These are phyloP conservation scores for Gila orcuttii DNA, from an alignment of 2,113 vertebrate species.

Conservation along the genomic window DNA sequence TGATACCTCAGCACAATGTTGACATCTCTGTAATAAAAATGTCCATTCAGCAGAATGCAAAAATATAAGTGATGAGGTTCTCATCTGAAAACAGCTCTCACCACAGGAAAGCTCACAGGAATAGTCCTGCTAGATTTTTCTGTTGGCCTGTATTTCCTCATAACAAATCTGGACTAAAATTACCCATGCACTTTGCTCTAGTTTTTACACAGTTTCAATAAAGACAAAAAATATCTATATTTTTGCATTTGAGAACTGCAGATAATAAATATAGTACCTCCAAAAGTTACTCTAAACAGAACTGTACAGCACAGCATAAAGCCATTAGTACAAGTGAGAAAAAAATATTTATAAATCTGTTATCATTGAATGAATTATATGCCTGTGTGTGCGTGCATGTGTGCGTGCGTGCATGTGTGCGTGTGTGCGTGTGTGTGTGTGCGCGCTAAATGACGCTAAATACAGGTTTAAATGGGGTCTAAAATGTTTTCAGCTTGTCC, in stretches of 20 bases:
- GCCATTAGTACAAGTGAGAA: neutral
- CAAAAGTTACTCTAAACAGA: neutral
- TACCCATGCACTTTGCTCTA: neutral
- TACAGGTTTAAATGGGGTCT: no score
- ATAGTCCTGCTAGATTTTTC: constrained; percentile 35
- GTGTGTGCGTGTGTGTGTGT: no score
- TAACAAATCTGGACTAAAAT: constrained; percentile 62
- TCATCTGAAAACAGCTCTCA: constrained; percentile 47
- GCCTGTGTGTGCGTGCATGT: no score
- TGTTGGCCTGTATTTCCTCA: constrained; percentile 58
- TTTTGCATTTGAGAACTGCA: neutral
- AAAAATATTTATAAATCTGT: neutral
- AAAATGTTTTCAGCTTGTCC: no score
- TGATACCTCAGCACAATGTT: constrained; percentile 67
- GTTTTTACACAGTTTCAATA: neutral
- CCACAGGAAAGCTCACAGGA: constrained; percentile 74
- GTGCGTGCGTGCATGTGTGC: no score
- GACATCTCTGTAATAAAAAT: constrained; percentile 63
- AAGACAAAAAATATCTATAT: neutral
- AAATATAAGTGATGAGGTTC: neutral
- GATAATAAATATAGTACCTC: neutral
- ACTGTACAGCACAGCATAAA: neutral
- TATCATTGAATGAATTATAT: no score
- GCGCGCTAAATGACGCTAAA: no score
- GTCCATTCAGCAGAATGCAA: constrained; percentile 68